Evolutionary conservation across 2,888 invertebrate genomes (phyloP).

Genomic region (Eristalis intricaria): DNA sequence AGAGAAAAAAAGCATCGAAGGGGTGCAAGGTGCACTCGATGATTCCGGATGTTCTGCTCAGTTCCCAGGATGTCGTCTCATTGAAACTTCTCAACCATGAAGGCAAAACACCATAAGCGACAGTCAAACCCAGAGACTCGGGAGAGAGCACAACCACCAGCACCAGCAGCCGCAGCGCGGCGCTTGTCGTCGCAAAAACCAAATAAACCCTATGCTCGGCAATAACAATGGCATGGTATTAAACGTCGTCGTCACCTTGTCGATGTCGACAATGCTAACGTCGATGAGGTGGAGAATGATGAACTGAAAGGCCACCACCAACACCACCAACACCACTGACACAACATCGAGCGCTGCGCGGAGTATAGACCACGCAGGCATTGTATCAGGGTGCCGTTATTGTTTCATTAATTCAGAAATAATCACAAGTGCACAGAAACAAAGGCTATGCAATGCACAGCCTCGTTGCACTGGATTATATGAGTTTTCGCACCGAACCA

Average conservation of each 20-base stretch:
- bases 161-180: background rate
- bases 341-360: conserved; percentile 19
- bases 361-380: conserved; percentile 1
- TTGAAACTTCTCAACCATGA: conserved; percentile 67
- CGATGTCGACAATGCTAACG: conserved; percentile 42
- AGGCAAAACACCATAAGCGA: conserved; percentile 64
- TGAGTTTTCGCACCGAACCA: conserved; percentile 34
- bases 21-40: conserved; percentile 56
- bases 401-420: conserved; percentile 72
- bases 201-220: conserved; percentile 55
- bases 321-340: background rate
- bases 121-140: background rate
- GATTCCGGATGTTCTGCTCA: conserved; percentile 64
- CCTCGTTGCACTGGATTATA: conserved; percentile 61
- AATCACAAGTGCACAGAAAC: conserved; percentile 66
- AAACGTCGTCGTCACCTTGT: conserved; percentile 72
- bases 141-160: background rate
- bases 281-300: conserved; percentile 68
- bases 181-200: conserved; percentile 39
- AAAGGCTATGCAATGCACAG: conserved; percentile 39
- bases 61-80: conserved; percentile 67
- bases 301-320: conserved; percentile 59
- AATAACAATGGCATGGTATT: conserved; percentile 65
- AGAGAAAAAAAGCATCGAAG: background rate
- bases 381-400: conserved; percentile 67